Base-by-base conservation (phyloP, 1,140 invertebrate species). In the Aphidius gifuensis region DNA sequence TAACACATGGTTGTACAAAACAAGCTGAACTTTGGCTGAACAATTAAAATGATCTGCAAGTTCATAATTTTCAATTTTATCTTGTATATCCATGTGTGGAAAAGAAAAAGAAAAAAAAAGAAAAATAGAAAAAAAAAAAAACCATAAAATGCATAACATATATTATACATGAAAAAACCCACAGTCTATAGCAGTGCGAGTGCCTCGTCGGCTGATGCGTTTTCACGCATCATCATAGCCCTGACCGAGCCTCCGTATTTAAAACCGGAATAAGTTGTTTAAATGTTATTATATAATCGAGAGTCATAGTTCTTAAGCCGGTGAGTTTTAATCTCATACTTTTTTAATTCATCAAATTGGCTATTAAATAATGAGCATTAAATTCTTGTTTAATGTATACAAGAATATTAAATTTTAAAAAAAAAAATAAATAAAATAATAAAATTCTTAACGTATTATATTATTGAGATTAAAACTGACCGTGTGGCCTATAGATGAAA, bases 201-300 rank as follows among this genome's bases (percentile, higher is more conserved):
- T 76, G 76, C 76, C 76, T 81, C 78, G 77, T 76, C 74, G 68
- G 75, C 71, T 72, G 68, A 68, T 69, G 78, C 75, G 77, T 79
- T 66, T 74, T 76, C 76, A 78, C 74, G 78, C 74, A 76, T 66
- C 73, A 71, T 69, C 66, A 50, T 32, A 50, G 21, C 5, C 65
- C 62, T 62, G 65, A 64, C 73, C 78, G 80, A 79, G 78, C 76
- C 79, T 81, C 79, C 79, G 77, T 80, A 72, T 79, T 80, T 81
- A 79, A 78, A 81, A 80, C 80, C 80, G 80, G 80, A 80, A 81
- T 81, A 81, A 81, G 79, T 81, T 81, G 74, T 81, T 81, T 81
- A 67, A 80, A 81, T 81, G 76, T 81, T 79, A 79, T 72, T 81
- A 80, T 78, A 79, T 80, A 78, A 80, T 80, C 68, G 72, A 78